Evolutionary conservation across 2,113 vertebrate genomes (phyloP).

Genomic region (Neoarius graeffei): DNA sequence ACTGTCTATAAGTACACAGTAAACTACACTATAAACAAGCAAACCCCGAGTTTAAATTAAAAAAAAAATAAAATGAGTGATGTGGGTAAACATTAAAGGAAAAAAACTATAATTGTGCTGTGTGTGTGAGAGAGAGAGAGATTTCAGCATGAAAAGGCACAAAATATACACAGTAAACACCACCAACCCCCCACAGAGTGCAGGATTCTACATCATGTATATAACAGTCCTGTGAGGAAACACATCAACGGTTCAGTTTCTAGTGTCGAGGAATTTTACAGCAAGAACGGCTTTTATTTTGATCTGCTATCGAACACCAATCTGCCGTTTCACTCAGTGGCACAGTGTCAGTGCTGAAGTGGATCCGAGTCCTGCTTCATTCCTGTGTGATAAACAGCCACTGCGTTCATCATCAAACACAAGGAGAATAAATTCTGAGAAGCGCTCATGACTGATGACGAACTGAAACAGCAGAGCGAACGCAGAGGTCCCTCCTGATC

Average conservation of each 20-base stretch:
- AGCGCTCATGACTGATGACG: background rate
- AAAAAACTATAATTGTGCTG: background rate
- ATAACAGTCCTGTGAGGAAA: background rate
- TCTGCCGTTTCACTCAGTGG: too few species aligned
- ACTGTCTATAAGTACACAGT: background rate
- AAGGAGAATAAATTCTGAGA: background rate
- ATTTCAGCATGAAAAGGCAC: background rate
- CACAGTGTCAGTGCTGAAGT: background rate
- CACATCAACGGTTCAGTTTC: background rate
- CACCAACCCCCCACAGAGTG: background rate
- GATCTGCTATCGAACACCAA: background rate
- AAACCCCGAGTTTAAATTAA: constrained; percentile 4
- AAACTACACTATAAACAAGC: background rate
- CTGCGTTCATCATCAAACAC: background rate
- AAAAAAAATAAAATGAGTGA: background rate
- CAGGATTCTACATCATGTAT: background rate
- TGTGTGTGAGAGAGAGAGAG: background rate
- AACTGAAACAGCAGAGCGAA: background rate
- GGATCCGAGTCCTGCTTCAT: background rate
- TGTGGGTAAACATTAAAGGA: background rate
- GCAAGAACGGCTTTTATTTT: background rate
- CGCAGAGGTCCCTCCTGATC: background rate
- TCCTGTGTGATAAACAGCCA: background rate
- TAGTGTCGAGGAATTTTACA: background rate
- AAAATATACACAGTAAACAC: background rate